phyloP scores from a whole-genome alignment of 1,140 invertebrate species.

The Portunus trituberculatus region DNA sequence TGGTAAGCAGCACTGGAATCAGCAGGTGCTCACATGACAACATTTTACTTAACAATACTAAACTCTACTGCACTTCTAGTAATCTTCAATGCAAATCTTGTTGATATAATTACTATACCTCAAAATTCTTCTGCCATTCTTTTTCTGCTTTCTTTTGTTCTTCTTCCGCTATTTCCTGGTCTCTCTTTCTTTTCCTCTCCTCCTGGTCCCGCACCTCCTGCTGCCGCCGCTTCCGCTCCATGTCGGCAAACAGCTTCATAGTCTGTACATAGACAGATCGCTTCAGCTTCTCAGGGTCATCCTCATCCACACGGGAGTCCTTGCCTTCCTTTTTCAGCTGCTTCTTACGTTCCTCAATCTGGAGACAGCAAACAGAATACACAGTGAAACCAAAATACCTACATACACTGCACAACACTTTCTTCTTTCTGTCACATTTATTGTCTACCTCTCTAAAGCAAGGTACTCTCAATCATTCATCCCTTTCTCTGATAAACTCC shows the following conservation, averaged over 20 bases:
- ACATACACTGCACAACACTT: too few relatives aligned
- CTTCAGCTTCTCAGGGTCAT: conserved; percentile 95
- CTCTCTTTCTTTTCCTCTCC: conserved; percentile 96
- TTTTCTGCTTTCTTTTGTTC: conserved; percentile 93
- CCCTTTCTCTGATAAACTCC: too few relatives aligned
- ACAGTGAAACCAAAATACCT: neutral
- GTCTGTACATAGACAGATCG: conserved; percentile 98
- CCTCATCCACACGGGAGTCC: conserved; percentile 91
- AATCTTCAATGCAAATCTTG: neutral
- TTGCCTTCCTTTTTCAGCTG: conserved; percentile 95
- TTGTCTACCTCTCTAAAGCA: too few relatives aligned
- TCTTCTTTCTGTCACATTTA: too few relatives aligned
- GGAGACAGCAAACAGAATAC: conserved; percentile 1
- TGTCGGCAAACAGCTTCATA: conserved; percentile 99
- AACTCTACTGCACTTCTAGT: neutral
- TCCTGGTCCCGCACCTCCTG: conserved; percentile 94
- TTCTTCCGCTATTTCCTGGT: conserved; percentile 95
- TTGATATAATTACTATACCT: conserved; percentile 84
- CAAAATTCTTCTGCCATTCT: conserved; percentile 99
- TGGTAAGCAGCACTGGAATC: too few relatives aligned
- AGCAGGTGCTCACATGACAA: neutral
- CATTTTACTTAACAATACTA: too few relatives aligned
- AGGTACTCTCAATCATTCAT: too few relatives aligned
- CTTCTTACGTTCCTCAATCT: conserved; percentile 97
- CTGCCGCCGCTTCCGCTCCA: conserved; percentile 89